Evolutionary conservation across 2,888 invertebrate species (phyloP).

Genomic region (Netelia inedita): DNA sequence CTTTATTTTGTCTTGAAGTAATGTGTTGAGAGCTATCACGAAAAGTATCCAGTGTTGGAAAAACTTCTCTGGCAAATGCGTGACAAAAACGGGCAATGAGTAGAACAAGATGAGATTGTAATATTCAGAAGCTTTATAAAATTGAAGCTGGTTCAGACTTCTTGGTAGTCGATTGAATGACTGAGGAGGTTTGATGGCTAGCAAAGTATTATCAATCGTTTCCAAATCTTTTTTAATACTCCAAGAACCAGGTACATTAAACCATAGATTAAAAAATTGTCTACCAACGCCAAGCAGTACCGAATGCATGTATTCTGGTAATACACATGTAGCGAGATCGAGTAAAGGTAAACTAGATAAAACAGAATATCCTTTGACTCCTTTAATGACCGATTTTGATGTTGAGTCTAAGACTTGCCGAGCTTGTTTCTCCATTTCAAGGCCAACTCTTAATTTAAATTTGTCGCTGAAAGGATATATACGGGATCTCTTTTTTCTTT

Average conservation of each 20-base stretch:
- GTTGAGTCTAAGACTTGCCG: conserved; percentile 24
- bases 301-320: conserved; percentile 70
- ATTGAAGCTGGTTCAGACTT: conserved; percentile 43
- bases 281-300: conserved; percentile 61
- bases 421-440: conserved; percentile 64
- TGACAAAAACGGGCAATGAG: conserved; percentile 63
- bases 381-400: conserved; percentile 37
- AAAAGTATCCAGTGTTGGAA: conserved; percentile 71
- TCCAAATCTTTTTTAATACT: conserved; percentile 51
- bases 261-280: conserved; percentile 42
- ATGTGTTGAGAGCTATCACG: conserved; percentile 60
- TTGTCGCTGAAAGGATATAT: conserved; percentile 53
- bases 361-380: conserved; percentile 67
- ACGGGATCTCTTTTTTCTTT: background rate
- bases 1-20: conserved; percentile 62
- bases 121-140: conserved; percentile 71
- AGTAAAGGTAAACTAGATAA: conserved; percentile 61
- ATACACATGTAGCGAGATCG: conserved; percentile 60
- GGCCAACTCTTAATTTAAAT: conserved; percentile 46
- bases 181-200: conserved; percentile 66
- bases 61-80: conserved; percentile 63
- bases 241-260: conserved; percentile 57
- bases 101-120: conserved; percentile 69
- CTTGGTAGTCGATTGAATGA: conserved; percentile 67
- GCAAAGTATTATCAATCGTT: conserved; percentile 51